Conservation (phyloP, 1,140 invertebrate species). For the Neodiprion pinetum region DNA sequence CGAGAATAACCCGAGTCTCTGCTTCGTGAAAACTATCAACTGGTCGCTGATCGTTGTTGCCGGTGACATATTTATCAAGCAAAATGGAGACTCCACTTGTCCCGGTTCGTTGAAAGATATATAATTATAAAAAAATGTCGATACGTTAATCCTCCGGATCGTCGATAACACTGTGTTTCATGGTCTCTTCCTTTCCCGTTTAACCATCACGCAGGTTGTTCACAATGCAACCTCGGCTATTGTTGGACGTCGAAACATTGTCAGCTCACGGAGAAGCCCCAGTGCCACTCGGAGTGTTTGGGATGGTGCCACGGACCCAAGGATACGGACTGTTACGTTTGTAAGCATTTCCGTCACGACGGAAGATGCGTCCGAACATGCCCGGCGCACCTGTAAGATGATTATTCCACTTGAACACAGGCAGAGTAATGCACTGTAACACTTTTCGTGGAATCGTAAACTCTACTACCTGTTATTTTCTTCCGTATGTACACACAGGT, state of each 20-base stretch:
- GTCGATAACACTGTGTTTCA: not conserved
- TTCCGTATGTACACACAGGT: conserved; percentile 32
- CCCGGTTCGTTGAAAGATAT: conserved; percentile 1
- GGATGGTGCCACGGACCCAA: conserved; percentile 66
- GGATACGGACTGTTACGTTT: conserved; percentile 63
- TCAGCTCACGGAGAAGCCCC: conserved; percentile 34
- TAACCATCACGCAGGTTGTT: conserved; percentile 36
- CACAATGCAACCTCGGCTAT: conserved; percentile 40
- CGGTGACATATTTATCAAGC: conserved; percentile 58
- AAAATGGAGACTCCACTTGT: not conserved
- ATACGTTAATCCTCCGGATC: conserved; percentile 5
- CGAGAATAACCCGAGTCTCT: conserved; percentile 75
- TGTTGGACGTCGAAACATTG: conserved; percentile 47
- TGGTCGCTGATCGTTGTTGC: conserved; percentile 69
- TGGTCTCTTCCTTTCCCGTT: not conserved
- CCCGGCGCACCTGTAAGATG: conserved; percentile 56
- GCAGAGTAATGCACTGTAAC: too few relatives aligned
- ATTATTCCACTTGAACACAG: not conserved
- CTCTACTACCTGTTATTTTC: not conserved
- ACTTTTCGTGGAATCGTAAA: too few relatives aligned
- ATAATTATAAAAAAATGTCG: not conserved
- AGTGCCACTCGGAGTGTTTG: conserved; percentile 68
- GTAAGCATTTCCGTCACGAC: conserved; percentile 59
- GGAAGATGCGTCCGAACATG: conserved; percentile 63
- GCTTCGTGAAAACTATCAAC: conserved; percentile 76